phyloP scores from a whole-genome alignment of 1,140 invertebrate genomes.

The Drosophila watanabei region DNA sequence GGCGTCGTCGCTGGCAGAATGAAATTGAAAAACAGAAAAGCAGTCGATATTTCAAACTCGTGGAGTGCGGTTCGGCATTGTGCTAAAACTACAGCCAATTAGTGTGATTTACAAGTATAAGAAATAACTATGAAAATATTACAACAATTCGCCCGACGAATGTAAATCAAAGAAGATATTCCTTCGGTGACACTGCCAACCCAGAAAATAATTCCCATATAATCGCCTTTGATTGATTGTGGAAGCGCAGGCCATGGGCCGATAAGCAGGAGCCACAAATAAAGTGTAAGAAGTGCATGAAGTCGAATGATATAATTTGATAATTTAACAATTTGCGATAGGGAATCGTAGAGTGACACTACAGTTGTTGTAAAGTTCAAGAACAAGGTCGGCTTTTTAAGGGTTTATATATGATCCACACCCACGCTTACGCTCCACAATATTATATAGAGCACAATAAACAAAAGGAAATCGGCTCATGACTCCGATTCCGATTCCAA shows the following conservation, averaged over 20 bases:
- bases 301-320: conserved; percentile 24
- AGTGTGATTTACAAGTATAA: conserved; percentile 43
- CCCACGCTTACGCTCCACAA: background rate
- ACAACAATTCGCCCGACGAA: conserved; percentile 12
- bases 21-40: conserved; percentile 17
- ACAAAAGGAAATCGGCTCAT: conserved; percentile 26
- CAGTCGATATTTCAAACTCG: conserved; percentile 69
- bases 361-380: conserved; percentile 46
- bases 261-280: conserved; percentile 59
- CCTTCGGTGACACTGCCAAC: conserved; percentile 3
- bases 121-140: conserved; percentile 12
- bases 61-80: conserved; percentile 54
- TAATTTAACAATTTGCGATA: conserved; percentile 34
- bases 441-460: conserved; percentile 34
- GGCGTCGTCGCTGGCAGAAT: conserved; percentile 6
- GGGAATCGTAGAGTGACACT: conserved; percentile 12
- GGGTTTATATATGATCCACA: background rate
- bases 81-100: conserved; percentile 36
- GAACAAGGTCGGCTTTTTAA: conserved; percentile 29
- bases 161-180: conserved; percentile 21
- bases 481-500: conserved; percentile 4
- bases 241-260: conserved; percentile 36
- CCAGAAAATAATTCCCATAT: conserved; percentile 38
- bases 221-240: conserved; percentile 73
- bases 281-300: conserved; percentile 72